Conservation (phyloP, 2,113 vertebrate genomes). For the Edolisoma coerulescens region DNA sequence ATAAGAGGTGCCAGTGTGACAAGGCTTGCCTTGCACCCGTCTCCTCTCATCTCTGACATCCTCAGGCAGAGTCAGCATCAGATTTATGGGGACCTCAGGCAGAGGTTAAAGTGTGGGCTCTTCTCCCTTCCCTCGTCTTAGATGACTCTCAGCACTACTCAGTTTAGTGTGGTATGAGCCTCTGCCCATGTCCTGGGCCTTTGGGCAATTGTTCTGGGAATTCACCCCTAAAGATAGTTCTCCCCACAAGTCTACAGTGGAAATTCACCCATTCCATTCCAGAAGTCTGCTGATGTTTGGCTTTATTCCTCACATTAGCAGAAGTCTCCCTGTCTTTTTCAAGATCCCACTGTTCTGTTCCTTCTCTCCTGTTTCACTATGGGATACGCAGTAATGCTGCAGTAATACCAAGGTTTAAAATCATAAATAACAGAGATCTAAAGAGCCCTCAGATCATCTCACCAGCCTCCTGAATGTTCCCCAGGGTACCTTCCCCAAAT, state of each 20-base stretch:
- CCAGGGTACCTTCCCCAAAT: constrained; percentile 22
- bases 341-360: neutral
- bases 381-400: neutral
- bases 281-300: neutral
- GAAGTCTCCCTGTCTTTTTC: neutral
- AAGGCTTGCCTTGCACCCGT: neutral
- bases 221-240: neutral
- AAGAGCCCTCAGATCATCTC: constrained; percentile 2
- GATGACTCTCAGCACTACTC: neutral
- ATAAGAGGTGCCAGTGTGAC: neutral
- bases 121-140: neutral
- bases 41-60: neutral
- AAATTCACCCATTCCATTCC: neutral
- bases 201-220: neutral
- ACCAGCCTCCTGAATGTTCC: neutral
- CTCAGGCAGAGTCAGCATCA: neutral
- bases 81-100: neutral
- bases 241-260: neutral
- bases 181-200: neutral
- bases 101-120: neutral
- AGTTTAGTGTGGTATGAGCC: neutral
- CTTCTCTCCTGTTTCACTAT: neutral
- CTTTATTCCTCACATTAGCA: neutral
- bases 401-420: neutral
- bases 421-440: constrained; percentile 5